Evolutionary conservation across 2,888 invertebrate genomes (phyloP).

Genomic region (Luperina testacea): DNA sequence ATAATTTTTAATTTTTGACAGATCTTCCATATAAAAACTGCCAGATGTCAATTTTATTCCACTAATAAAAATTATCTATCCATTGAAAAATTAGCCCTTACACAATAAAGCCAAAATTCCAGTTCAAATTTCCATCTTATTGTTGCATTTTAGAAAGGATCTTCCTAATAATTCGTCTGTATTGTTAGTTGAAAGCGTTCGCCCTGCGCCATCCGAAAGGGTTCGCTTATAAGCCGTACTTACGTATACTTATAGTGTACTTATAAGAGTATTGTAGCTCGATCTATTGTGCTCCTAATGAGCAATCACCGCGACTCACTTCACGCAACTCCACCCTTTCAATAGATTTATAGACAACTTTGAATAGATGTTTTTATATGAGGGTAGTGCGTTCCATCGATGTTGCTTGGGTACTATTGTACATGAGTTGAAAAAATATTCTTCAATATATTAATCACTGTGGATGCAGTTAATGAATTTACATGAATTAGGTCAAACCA

Average conservation of each 20-base stretch:
- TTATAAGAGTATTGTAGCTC: constrained; percentile 74
- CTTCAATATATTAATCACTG: too few relatives aligned
- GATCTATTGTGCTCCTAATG: constrained; percentile 85
- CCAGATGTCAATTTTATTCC: too few relatives aligned
- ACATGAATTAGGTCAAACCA: too few relatives aligned
- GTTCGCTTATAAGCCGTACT: constrained; percentile 54
- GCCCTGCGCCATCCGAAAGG: constrained; percentile 47
- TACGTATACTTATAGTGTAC: constrained; percentile 40
- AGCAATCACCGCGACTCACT: constrained; percentile 81
- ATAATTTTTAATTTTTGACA: too few relatives aligned
- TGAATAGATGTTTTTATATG: constrained; percentile 64
- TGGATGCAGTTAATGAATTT: too few relatives aligned
- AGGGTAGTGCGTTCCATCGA: background rate
- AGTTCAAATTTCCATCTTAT: constrained; percentile 50
- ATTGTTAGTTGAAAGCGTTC: constrained; percentile 57
- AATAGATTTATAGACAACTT: constrained; percentile 66
- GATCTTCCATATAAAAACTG: too few relatives aligned
- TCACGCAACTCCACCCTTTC: constrained; percentile 70
- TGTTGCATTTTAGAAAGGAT: constrained; percentile 44
- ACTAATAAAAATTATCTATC: too few relatives aligned
- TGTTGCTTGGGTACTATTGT: background rate
- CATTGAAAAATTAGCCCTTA: too few relatives aligned
- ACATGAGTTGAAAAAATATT: too few relatives aligned
- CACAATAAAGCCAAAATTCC: constrained; percentile 41
- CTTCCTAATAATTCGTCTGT: constrained; percentile 48